Conservation (phyloP, 2,113 vertebrate species). For the Calypte anna region DNA sequence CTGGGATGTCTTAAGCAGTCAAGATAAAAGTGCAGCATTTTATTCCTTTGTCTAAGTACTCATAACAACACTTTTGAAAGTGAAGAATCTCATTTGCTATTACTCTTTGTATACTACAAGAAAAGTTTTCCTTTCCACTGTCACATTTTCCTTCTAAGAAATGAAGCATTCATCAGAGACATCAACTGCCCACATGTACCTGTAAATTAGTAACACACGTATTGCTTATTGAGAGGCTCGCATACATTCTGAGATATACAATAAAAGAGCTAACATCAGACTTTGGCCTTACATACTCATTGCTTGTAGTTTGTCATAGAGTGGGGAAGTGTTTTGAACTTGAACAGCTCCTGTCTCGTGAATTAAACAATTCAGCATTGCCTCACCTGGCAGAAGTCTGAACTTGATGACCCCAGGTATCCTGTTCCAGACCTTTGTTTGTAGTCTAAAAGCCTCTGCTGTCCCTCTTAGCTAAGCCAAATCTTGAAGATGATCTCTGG, state of each 20-base stretch:
- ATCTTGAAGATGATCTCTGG: neutral
- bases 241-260: neutral
- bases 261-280: neutral
- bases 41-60: neutral
- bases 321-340: neutral
- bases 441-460: neutral
- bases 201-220: neutral
- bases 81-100: neutral
- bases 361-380: neutral
- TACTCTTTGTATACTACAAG: neutral
- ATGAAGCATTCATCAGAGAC: neutral
- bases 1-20: neutral
- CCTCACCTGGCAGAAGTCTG: neutral
- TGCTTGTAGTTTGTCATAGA: neutral
- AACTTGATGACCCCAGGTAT: neutral
- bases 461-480: neutral
- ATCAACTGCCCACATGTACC: neutral
- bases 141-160: neutral
- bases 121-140: neutral
- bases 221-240: neutral
- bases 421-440: neutral
- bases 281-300: neutral
- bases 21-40: neutral
- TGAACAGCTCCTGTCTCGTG: neutral
- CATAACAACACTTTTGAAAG: neutral